phyloP scores from a whole-genome alignment of 1,140 invertebrate species.

The Sesamia nonagrioides region DNA sequence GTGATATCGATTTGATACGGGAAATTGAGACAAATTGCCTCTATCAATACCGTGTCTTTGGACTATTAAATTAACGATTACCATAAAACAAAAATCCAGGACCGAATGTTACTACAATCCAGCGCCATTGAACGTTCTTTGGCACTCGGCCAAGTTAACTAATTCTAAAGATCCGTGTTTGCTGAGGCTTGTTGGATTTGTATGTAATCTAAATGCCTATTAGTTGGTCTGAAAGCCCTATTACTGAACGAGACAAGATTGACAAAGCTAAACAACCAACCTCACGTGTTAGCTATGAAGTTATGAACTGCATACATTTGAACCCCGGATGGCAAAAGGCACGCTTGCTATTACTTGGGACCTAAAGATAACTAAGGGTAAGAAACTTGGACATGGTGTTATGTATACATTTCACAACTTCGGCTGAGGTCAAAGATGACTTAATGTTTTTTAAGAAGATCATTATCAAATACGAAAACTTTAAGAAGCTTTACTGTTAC shows the following conservation, averaged over 20 bases:
- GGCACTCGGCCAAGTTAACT: neutral
- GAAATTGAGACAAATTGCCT: constrained; percentile 13
- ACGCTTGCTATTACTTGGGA: no score
- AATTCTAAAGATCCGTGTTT: neutral
- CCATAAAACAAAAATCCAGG: neutral
- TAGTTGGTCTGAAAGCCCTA: neutral
- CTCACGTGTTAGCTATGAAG: no score
- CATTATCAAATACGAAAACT: no score
- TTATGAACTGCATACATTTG: no score
- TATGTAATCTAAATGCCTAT: neutral
- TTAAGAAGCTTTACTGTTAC: no score
- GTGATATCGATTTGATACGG: neutral
- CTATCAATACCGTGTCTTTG: neutral
- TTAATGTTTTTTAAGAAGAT: no score
- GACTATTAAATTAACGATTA: neutral
- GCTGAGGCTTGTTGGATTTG: neutral
- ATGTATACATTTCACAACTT: neutral
- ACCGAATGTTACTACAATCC: neutral
- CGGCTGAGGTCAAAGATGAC: no score
- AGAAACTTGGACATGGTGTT: no score
- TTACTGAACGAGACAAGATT: neutral
- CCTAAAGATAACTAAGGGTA: no score
- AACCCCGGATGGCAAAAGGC: no score
- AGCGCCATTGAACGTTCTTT: neutral
- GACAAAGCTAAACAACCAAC: neutral